Evolutionary conservation across 2,113 vertebrate genomes (phyloP), one percentile per base, ranked within the genome.

Genomic region (Amia ocellicauda): DNA sequence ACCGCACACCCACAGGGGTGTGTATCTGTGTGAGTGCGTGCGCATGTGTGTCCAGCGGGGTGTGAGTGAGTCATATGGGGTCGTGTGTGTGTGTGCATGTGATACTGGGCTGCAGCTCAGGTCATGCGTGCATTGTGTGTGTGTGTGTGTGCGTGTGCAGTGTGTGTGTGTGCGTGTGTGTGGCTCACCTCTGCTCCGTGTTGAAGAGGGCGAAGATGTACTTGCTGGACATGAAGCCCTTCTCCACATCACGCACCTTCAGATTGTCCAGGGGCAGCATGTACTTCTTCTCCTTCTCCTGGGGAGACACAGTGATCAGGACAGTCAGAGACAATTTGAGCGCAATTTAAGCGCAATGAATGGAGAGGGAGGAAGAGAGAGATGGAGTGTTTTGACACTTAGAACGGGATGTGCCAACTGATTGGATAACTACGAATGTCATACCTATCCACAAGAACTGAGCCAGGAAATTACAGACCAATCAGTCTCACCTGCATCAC

Each of bases 281-380:
- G 73, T 94, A 98, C 73, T 94, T 97, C 86, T 94, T 96, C 78
- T 96, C 93, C 71, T 94, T 95, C 82, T 96, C 94, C 95, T 97
- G 75, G 58, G 60, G 71, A 0, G 19, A 80, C 20, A 71, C 1
- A 16, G 17, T 52, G 16, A 50, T 3, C 23, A n/a, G 27, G 4
- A 41, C 29, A 42, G 27, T 65, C 16, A 60, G 57, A 49, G 16
- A 49, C 11, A 23, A 41, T 1, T 5, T 1, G 31, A 36, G 31
- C 31, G 11, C 31, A 22, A 28, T 2, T 7, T 40, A 58, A 22
- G 2, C 13, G 52, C 14, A 9, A 16, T n/a, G 31, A 10, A 22
- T n/a, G n/a, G n/a, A n/a, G n/a, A n/a, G n/a, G n/a, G n/a, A n/a
- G n/a, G n/a, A n/a, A n/a, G n/a, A n/a, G n/a, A n/a, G n/a, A n/a